Conservation (phyloP, 2,113 vertebrate genomes). For the Equus quagga region DNA sequence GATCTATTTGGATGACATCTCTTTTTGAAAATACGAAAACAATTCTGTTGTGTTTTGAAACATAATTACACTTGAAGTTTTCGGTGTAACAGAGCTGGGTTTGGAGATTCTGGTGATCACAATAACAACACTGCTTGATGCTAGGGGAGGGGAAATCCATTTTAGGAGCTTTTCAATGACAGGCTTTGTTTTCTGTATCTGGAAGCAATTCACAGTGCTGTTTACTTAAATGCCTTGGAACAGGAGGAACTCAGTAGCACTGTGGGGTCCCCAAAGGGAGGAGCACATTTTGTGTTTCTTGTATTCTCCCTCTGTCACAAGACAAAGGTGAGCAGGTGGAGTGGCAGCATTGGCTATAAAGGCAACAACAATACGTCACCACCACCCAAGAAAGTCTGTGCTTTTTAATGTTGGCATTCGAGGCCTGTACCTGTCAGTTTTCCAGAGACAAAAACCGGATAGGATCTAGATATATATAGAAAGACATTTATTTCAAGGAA, state of each 20-base stretch:
- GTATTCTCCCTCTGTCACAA: background rate
- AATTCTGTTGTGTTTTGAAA: conserved; percentile 77
- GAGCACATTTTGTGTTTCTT: background rate
- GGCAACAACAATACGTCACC: background rate
- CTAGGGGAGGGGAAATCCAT: background rate
- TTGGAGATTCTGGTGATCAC: conserved; percentile 56
- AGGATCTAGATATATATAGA: background rate
- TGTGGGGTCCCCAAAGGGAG: background rate
- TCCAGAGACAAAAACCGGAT: conserved; percentile 26
- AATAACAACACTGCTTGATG: conserved; percentile 19
- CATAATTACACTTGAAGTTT: conserved; percentile 70
- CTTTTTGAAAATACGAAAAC: conserved; percentile 66
- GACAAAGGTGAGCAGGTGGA: background rate
- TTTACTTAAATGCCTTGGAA: conserved; percentile 31
- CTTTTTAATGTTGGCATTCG: background rate
- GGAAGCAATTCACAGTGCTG: conserved; percentile 16
- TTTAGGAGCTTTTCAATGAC: conserved; percentile 18
- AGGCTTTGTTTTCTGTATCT: conserved; percentile 34
- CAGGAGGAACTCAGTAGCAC: background rate
- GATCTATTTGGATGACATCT: conserved; percentile 74
- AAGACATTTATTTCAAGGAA: background rate
- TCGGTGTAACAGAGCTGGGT: conserved; percentile 58
- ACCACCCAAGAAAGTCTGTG: background rate
- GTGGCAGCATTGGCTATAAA: background rate
- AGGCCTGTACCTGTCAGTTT: background rate